A percentile compares a stretch with the other conserved stretches of the same genome.
Conservation (phyloP, 2,888 invertebrate genomes). For the Meghimatium bilineatum region DNA sequence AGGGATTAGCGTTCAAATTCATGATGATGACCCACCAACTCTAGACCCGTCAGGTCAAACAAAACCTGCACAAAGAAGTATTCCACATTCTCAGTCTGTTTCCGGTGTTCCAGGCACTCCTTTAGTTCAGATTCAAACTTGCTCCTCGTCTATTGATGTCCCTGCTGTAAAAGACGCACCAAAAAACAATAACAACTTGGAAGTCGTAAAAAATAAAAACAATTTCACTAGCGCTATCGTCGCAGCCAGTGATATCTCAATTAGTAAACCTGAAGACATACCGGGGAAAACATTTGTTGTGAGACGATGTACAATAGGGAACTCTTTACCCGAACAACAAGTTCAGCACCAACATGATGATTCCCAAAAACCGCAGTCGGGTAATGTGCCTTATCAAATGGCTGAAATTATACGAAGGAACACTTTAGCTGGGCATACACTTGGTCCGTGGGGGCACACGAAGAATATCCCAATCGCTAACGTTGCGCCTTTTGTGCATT, state of each 20-base stretch:
- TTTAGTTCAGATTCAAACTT: not conserved
- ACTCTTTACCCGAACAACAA: constrained; percentile 27
- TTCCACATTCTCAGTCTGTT: not conserved
- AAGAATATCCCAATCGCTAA: constrained; percentile 70
- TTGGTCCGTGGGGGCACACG: constrained; percentile 51
- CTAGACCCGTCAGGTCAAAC: constrained; percentile 57
- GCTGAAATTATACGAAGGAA: constrained; percentile 51
- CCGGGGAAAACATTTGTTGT: constrained; percentile 44
- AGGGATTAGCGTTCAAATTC: constrained; percentile 50
- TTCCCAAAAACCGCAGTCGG: constrained; percentile 4
- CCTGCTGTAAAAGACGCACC: not conserved
- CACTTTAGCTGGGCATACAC: constrained; percentile 45
- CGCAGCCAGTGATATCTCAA: not conserved
- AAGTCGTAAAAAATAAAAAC: not conserved
- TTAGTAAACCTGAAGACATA: constrained; percentile 18
- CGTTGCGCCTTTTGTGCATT: constrained; percentile 67
- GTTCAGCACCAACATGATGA: constrained; percentile 30
- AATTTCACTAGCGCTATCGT: not conserved
- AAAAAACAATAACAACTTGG: not conserved
- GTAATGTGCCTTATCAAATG: constrained; percentile 30
- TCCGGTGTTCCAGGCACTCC: not conserved
- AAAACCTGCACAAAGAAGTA: not conserved
- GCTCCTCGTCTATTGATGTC: not conserved
- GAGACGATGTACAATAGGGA: constrained; percentile 43
- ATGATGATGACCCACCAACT: constrained; percentile 65